Evolutionary conservation across 2,797 vertebrate species (phyloP).

Genomic region (Mionectes olivaceus): DNA sequence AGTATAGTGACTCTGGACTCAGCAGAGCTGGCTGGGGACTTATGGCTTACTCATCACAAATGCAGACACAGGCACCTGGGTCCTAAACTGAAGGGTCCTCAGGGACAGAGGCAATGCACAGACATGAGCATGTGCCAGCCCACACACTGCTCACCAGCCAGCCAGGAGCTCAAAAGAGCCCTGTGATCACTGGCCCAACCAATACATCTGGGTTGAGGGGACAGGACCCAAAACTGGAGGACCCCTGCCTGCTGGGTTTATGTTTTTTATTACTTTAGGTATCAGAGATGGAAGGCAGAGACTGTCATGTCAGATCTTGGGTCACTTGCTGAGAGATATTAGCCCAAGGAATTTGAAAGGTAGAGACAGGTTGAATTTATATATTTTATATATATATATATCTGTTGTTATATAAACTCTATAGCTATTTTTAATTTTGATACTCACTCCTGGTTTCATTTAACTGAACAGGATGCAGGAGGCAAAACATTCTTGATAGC

Average conservation of each 20-base stretch:
- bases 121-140: neutral
- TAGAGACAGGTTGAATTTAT: neutral
- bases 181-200: neutral
- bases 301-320: neutral
- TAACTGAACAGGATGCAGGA: conserved; percentile 46
- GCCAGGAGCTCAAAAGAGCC: neutral
- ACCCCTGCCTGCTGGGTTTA: neutral
- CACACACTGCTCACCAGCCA: neutral
- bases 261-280: neutral
- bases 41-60: neutral
- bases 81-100: neutral
- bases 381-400: neutral
- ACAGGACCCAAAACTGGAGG: neutral
- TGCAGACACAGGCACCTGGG: neutral
- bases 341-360: neutral
- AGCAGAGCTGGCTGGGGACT: neutral
- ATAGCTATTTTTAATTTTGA: conserved; percentile 4
- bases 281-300: neutral
- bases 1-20: neutral
- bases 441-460: conserved; percentile 22
- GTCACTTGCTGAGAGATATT: neutral
- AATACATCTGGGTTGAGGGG: neutral
- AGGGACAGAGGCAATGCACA: neutral
- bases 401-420: neutral
- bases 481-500: conserved; percentile 32